Evolutionary conservation across 2,797 vertebrate genomes (phyloP), one percentile per base, ranked within the genome.

Genomic region (Periophthalmus magnuspinnatus): DNA sequence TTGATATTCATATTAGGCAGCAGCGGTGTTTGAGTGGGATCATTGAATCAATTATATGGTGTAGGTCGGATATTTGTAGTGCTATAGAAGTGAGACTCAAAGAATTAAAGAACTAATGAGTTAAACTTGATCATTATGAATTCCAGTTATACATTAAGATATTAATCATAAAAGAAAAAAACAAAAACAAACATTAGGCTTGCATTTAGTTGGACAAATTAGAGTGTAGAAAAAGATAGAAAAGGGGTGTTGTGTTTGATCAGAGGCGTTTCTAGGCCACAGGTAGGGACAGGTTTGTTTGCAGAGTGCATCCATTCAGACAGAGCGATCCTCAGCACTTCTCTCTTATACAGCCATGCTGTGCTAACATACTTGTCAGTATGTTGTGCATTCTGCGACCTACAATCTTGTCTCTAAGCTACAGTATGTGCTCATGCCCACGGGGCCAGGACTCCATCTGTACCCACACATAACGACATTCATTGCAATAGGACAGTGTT

Each of bases 361-460:
- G 60, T 60, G 36, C 21, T 45, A 21, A 7, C 10, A 48, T 21
- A 64, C 59, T 63, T 45, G 2, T 45, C 36, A 63, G 11, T 65
- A 68, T 36, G 71, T 58, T 67, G 66, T 67, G 50, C 75, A 64
- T 55, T 71, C 68, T 71, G 76, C 79, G 86, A 86, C 88, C 86
- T 91, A 86, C 81, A 85, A 86, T 33, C 5, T 47, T 6, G 72
- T 80, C 57, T 71, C 63, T 77, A 79, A 71, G 66, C 71, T 73
- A 74, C 77, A 80, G 61, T 65, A 65, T 79, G 79, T 79, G 71
- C 79, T 81, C 64, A 77, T 76, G 70, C 86, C 89, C 80, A 6
- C 24, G 72, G 80, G 90, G 88, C 75, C 63, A 79, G 60, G 58
- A 74, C 84, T 84, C 88, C 88, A 89, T 89, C 88, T 89, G 90